phyloP scores from a whole-genome alignment of 2,797 vertebrate genomes.

The Dallia pectoralis region DNA sequence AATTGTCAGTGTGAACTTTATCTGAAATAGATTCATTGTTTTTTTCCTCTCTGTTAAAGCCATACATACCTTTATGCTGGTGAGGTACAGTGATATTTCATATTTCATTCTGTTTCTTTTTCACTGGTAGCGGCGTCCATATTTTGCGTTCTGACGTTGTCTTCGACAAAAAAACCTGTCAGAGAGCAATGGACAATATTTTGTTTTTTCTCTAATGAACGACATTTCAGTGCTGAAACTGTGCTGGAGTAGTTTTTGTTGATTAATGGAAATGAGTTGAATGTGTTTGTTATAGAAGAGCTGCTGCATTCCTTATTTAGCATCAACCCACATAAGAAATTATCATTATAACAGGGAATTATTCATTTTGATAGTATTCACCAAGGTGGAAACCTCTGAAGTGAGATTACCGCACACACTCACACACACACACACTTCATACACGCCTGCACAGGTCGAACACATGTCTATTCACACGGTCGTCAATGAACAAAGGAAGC shows the following conservation, averaged over 20 bases:
- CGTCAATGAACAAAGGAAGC: constrained; percentile 38
- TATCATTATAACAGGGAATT: neutral
- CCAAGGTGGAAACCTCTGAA: neutral
- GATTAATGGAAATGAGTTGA: neutral
- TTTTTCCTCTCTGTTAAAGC: constrained; percentile 22
- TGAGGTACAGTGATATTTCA: neutral
- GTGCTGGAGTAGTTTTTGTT: neutral
- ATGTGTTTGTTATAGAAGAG: neutral
- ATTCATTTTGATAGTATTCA: neutral
- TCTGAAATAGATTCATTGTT: constrained; percentile 49
- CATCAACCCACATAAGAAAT: neutral
- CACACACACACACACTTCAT: neutral
- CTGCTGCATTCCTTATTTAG: neutral
- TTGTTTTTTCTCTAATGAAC: neutral
- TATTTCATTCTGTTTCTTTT: constrained; percentile 8
- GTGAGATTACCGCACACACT: neutral
- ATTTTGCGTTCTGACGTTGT: neutral
- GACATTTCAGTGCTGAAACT: neutral
- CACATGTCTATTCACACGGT: constrained; percentile 33
- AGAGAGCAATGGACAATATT: neutral
- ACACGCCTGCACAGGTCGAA: neutral
- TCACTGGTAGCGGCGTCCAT: neutral
- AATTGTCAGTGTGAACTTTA: constrained; percentile 65
- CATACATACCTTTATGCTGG: constrained; percentile 7
- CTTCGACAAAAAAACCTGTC: neutral